phyloP scores from a whole-genome alignment of 2,888 invertebrate species.

The Clunio marinus region DNA sequence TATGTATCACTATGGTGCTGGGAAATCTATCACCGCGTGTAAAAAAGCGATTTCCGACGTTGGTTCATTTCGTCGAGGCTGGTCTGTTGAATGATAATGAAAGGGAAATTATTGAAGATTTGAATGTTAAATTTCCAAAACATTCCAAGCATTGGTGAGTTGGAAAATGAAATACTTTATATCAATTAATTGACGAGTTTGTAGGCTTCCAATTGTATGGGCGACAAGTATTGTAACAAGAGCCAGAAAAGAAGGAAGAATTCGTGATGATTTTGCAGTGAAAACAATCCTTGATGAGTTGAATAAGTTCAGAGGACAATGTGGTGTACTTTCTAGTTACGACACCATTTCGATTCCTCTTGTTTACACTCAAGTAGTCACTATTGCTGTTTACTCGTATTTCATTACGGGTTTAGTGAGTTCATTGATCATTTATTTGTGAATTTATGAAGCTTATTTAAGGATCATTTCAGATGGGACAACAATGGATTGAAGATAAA shows the following conservation, averaged over 20 bases:
- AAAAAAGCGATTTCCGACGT: conserved; percentile 81
- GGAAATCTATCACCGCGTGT: conserved; percentile 82
- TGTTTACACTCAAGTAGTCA: conserved; percentile 86
- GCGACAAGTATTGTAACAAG: conserved; percentile 84
- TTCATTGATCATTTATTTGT: too few species aligned
- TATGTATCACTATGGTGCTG: conserved; percentile 79
- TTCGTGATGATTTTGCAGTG: conserved; percentile 87
- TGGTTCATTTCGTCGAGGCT: conserved; percentile 78
- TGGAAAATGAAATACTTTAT: not conserved
- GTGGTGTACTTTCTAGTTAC: conserved; percentile 69
- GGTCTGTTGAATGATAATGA: conserved; percentile 80
- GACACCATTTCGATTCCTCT: conserved; percentile 71
- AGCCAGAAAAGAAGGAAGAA: conserved; percentile 83
- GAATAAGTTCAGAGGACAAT: conserved; percentile 77
- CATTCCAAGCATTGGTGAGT: conserved; percentile 79
- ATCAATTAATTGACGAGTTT: not conserved
- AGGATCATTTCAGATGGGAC: conserved; percentile 79
- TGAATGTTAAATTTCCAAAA: conserved; percentile 76
- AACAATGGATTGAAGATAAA: conserved; percentile 75
- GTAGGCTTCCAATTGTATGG: conserved; percentile 80
- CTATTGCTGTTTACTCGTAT: conserved; percentile 87
- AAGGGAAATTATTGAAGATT: conserved; percentile 68
- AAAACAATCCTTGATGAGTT: conserved; percentile 85
- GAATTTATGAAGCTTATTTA: too few species aligned
- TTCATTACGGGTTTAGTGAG: conserved; percentile 60